Percentiles rank a stretch among this genome's conserved stretches.
Evolutionary conservation across 1,140 invertebrate species (phyloP).

Genomic region (Caenorhabditis inopinata): DNA sequence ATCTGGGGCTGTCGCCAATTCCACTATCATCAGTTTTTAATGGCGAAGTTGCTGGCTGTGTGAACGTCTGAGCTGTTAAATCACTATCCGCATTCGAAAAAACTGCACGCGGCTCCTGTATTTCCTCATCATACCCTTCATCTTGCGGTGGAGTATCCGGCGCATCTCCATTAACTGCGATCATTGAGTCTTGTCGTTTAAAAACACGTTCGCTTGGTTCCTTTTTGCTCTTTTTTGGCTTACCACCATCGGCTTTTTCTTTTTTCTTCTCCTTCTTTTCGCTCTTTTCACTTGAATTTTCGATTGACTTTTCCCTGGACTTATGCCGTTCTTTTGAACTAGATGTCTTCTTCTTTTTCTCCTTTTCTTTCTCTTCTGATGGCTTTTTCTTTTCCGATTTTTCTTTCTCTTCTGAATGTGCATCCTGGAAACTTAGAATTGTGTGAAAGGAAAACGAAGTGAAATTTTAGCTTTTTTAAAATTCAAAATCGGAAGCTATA

Average conservation of each 20-base stretch:
- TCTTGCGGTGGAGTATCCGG: neutral
- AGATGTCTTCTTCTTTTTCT: neutral
- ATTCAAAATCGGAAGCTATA: neutral
- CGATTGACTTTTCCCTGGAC: conserved; percentile 21
- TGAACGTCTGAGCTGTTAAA: neutral
- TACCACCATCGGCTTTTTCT: conserved; percentile 60
- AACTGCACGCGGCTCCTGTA: neutral
- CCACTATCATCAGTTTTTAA: conserved; percentile 19
- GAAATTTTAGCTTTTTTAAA: neutral
- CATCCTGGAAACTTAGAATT: neutral
- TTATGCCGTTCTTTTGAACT: neutral
- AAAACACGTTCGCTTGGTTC: conserved; percentile 17
- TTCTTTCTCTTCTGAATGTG: conserved; percentile 23
- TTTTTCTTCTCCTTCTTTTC: conserved; percentile 50
- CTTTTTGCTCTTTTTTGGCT: conserved; percentile 54
- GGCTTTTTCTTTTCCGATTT: neutral
- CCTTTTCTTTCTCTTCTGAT: neutral
- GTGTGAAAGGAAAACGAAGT: too few species aligned
- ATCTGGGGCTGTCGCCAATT: neutral
- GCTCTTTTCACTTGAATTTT: conserved; percentile 43
- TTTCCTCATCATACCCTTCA: neutral
- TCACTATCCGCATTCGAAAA: neutral
- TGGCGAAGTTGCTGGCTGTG: neutral
- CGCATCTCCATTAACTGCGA: neutral
- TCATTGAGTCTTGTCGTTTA: neutral